Evolutionary conservation across 2,888 invertebrate genomes (phyloP), one percentile per base, ranked within the genome.

Genomic region (Caenorhabditis zanzibari): DNA sequence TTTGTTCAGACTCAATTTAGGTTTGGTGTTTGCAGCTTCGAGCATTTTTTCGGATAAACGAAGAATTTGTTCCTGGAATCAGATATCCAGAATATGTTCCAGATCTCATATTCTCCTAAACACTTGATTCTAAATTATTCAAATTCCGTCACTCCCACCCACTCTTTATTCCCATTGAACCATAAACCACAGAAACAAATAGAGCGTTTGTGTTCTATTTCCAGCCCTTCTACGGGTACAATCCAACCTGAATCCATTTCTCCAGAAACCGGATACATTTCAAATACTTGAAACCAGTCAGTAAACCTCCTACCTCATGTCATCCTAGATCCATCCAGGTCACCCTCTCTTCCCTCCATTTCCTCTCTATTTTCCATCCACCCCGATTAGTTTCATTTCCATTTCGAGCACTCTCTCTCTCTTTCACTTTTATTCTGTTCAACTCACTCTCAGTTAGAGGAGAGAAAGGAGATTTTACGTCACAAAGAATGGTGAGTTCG

Each of bases 211-310:
- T 19, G 9, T 24, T 28, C 49, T 68, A 68, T 68, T 68, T 68
- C n/a, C 16, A 68, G 68, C 52, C 10, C 19, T 47, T 6, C 19
- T 38, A 54, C 24, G 54, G 26, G 47, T 24, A 24, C 54, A 68
- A 68, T 38, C 38, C 38, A 35, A 28, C 54, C 61, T 28, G 44
- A 73, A 59, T 73, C 49, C 35, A 35, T 47, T 22, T 54, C 32
- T 41, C 26, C 10, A 35, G 77, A 58, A 77, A 77, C 71, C 71
- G 77, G 77, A 77, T 77, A 77, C 77, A 71, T 77, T 77, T 77
- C 77, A 77, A 77, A 77, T 77, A 77, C 58, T 58, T 75, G 26
- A 52, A 66, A 75, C 75, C 64, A 52, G 66, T 44, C 63, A 63
- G n/a, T 47, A 61, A 41, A 49, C 61, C 59, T 59, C 52, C 38